Evolutionary conservation across 2,888 invertebrate genomes (phyloP).

Genomic region (Tenthredo amoena): DNA sequence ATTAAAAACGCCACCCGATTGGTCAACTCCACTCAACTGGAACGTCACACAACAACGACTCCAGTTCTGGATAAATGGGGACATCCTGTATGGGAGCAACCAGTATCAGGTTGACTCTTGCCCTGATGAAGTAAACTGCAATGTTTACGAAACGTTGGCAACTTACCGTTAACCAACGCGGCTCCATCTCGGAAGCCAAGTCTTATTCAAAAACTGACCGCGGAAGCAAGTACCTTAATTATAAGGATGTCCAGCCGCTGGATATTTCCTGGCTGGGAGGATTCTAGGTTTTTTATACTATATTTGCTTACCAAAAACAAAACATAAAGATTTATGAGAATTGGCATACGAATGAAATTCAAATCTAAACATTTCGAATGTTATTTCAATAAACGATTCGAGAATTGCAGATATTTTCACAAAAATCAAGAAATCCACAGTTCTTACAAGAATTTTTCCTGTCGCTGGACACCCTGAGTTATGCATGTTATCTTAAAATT

Average conservation of each 20-base stretch:
- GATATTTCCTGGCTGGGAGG: neutral
- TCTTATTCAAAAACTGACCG: no score
- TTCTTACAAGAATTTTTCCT: neutral
- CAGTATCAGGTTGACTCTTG: no score
- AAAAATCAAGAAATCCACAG: neutral
- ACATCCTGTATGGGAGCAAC: no score
- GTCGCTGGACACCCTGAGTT: neutral
- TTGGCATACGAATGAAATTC: neutral
- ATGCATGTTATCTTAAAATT: neutral
- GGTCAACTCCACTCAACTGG: no score
- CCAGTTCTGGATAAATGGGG: no score
- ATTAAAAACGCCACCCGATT: no score
- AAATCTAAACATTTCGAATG: neutral
- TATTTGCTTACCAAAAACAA: neutral
- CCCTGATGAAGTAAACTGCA: no score
- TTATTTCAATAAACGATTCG: neutral
- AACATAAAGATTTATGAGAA: neutral
- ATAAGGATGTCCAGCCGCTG: neutral
- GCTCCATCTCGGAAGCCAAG: no score
- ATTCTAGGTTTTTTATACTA: neutral
- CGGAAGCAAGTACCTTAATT: no score
- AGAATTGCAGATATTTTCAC: neutral
- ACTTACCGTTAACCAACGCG: no score
- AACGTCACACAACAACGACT: no score
- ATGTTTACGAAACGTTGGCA: no score